Evolutionary conservation across 64 coral and sea anemone genomes (phyloP), one percentile per base, ranked within the genome.

Genomic region (Montipora capricornis): DNA sequence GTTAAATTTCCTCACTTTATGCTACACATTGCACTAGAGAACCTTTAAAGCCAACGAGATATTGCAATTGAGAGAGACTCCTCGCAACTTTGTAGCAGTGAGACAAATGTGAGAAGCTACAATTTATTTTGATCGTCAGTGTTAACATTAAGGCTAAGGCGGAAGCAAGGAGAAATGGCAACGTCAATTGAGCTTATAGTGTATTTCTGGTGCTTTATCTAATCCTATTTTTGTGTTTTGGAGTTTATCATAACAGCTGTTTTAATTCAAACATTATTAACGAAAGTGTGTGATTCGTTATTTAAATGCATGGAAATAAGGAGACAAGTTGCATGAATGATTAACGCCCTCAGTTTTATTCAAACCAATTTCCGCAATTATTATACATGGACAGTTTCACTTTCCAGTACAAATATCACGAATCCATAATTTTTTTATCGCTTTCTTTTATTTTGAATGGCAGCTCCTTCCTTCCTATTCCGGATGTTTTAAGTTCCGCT

Each of bases 301-400:
- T 45, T 77, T 49, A 8, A 47, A 64, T 64, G 8, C 53, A 82
- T n/a, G 29, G 67, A 73, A 70, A 60, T 24, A 15, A 71, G 17
- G 82, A 86, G 66, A 86, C 82, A 50, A 71, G 46, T 59, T 49
- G 9, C n/a, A 86, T 86, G 67, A 86, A 86, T 86, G 61, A 86
- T 86, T 86, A n/a, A 86, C 49, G 22, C 47, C 17, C 7, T 73
- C 16, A 11, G 53, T 11, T 86, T 86, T 82, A 82, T 61, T 60
- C 55, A 14, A 44, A 14, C 16, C 6, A 69, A 26, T 85, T 73
- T 86, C 82, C 82, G 45, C 47, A 4, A 20, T 20, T 16, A 49
- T 1, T 57, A 57, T 11, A 11, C 53, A 8, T 7, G 5, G 80
- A 82, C 53, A 68, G 66, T 73, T 73, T 86, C 66, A 71, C 47